Conservation (phyloP, 2,797 vertebrate species). For the Coluber constrictor region DNA sequence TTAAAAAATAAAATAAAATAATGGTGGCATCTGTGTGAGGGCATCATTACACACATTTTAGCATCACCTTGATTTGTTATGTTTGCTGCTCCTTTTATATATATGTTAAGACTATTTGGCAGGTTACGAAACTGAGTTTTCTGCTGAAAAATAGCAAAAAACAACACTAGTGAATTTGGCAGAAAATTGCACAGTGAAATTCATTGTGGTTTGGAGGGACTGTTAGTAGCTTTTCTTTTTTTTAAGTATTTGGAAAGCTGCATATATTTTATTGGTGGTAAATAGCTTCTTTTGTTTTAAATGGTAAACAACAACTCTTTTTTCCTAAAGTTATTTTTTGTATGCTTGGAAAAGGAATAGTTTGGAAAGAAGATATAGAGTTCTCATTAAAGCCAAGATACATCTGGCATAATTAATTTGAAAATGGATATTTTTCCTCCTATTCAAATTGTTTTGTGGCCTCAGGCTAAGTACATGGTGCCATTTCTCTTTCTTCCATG, state of each 20-base stretch:
- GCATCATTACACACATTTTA: neutral
- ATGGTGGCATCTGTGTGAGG: neutral
- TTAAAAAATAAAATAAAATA: too few species aligned
- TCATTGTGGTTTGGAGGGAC: neutral
- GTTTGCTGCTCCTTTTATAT: neutral
- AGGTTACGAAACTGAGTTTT: neutral
- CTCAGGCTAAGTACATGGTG: neutral
- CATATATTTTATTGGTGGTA: neutral
- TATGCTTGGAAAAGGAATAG: neutral
- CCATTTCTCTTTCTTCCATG: neutral
- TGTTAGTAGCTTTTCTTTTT: neutral
- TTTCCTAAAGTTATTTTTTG: neutral
- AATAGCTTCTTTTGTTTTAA: neutral
- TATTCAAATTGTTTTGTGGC: neutral
- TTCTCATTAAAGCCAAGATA: neutral
- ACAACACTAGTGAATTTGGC: neutral
- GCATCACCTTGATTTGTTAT: neutral
- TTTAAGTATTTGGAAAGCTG: neutral
- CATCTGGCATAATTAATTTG: neutral
- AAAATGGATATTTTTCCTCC: neutral
- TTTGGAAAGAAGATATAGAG: neutral
- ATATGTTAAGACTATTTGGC: neutral
- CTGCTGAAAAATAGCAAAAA: neutral
- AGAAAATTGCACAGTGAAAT: neutral
- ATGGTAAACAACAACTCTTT: neutral